These are phyloP conservation scores for Oncopeltus fasciatus DNA, from an alignment of 1,140 invertebrate genomes.

Conservation along the genomic window DNA sequence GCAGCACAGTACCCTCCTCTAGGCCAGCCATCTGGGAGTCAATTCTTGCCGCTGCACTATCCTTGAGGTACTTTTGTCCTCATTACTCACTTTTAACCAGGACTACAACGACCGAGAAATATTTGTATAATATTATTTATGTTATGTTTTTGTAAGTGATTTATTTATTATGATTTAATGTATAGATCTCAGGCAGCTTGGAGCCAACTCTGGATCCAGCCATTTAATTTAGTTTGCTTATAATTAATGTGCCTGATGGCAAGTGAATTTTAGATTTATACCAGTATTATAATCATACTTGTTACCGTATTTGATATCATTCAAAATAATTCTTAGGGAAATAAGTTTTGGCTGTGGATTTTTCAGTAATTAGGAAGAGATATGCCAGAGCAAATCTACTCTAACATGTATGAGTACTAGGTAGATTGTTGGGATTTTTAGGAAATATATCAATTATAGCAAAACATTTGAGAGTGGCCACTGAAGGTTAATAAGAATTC, in stretches of 20 bases:
- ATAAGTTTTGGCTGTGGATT: slow-evolving; percentile 7
- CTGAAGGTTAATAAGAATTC: not conserved
- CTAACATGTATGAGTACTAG: not conserved
- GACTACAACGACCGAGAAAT: not conserved
- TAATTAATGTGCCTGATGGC: not conserved
- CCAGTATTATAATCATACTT: slow-evolving; percentile 8
- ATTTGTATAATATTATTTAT: not conserved
- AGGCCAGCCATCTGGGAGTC: not conserved
- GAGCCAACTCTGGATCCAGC: not conserved
- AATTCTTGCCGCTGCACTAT: no score
- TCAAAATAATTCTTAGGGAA: slow-evolving; percentile 2
- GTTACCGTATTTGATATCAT: not conserved
- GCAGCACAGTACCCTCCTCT: not conserved
- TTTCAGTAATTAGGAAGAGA: slow-evolving; percentile 3
- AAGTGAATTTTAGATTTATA: not conserved
- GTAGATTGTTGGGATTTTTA: not conserved
- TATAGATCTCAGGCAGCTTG: not conserved
- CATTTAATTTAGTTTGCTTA: not conserved
- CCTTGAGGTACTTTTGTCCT: not conserved
- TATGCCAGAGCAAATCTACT: slow-evolving; percentile 3
- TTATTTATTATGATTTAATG: not conserved
- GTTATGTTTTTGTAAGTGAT: not conserved
- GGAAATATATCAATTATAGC: not conserved
- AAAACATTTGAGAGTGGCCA: not conserved
- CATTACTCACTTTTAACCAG: not conserved